A percentile compares a stretch with the other conserved stretches of the same genome.
Evolutionary conservation across 2,888 invertebrate genomes (phyloP).

Genomic region (Ectemnius cavifrons): DNA sequence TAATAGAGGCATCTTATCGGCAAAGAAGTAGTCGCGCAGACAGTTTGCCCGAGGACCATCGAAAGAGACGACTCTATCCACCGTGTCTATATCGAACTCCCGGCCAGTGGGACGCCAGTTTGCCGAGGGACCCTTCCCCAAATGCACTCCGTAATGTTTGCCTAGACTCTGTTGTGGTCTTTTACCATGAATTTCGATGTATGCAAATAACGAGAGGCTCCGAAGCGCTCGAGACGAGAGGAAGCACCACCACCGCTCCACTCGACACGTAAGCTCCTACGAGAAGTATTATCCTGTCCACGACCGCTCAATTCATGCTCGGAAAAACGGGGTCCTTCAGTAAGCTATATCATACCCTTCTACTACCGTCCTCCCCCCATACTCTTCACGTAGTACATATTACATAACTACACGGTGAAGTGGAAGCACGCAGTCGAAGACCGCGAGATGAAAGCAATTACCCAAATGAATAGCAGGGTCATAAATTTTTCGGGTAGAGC

Average conservation of each 20-base stretch:
- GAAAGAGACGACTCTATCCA: constrained; percentile 50
- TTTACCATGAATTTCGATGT: constrained; percentile 56
- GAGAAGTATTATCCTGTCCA: constrained; percentile 3
- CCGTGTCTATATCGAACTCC: constrained; percentile 36
- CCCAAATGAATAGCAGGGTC: not conserved
- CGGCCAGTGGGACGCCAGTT: constrained; percentile 43
- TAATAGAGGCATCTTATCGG: constrained; percentile 13
- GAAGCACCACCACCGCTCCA: not conserved
- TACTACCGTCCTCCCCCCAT: not conserved
- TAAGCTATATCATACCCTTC: not conserved
- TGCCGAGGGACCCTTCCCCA: constrained; percentile 47
- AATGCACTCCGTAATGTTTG: constrained; percentile 55
- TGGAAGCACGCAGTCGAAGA: not conserved
- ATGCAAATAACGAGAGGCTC: constrained; percentile 49
- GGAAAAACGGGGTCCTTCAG: not conserved
- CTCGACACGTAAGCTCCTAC: not conserved
- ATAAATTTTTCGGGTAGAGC: constrained; percentile 4
- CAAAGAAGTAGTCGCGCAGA: constrained; percentile 36
- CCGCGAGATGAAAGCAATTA: constrained; percentile 2
- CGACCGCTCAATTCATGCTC: not conserved
- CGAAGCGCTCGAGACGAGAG: constrained; percentile 17
- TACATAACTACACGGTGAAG: no score
- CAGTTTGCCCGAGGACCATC: constrained; percentile 56
- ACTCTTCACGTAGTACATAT: not conserved
- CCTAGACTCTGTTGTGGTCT: constrained; percentile 48